Evolutionary conservation across 2,113 vertebrate genomes (phyloP), one percentile per base, ranked within the genome.

Genomic region (Edolisoma coerulescens): DNA sequence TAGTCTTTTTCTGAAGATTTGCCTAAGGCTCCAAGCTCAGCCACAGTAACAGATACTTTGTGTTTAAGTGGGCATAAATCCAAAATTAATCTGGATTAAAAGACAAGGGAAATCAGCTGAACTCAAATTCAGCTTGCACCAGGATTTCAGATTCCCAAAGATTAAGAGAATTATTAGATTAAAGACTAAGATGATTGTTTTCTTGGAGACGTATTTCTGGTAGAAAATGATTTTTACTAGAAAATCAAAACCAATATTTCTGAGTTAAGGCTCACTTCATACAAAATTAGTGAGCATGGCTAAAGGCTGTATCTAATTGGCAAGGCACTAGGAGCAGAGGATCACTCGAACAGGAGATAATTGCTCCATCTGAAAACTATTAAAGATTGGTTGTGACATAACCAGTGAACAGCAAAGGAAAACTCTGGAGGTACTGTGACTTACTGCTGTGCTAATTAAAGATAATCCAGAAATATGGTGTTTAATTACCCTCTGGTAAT

Each of bases 351-450:
- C 18, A 60, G 61, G 35, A 91, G 64, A 89, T 76, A 82, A 95
- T 75, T 93, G 81, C 84, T 60, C 92, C 87, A 91, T 91, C 87
- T 82, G 90, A 95, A 94, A 94, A 68, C 81, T 69, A 35, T 73
- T 93, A 89, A 87, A 90, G 78, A 82, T 75, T 68, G 59, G 69
- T 85, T 89, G 37, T 60, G 57, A 93, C 52, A 47, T 57, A 63
- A 91, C 79, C 95, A 93, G 70, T 81, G 82, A 91, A 79, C 89
- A 96, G 90, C 79, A 92, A 95, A 95, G 60, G 79, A 67, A 90
- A 71, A 74, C 68, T 93, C 87, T 52, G 53, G 65, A 79, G 68
- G 47, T 81, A 49, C 30, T 16, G 14, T 15, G 26, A 42, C 70
- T 75, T 68, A 44, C 83, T 57, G 87, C 64, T 47, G 23, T 76